Conservation (phyloP, 1,140 invertebrate genomes). For the Octopus bimaculoides region DNA sequence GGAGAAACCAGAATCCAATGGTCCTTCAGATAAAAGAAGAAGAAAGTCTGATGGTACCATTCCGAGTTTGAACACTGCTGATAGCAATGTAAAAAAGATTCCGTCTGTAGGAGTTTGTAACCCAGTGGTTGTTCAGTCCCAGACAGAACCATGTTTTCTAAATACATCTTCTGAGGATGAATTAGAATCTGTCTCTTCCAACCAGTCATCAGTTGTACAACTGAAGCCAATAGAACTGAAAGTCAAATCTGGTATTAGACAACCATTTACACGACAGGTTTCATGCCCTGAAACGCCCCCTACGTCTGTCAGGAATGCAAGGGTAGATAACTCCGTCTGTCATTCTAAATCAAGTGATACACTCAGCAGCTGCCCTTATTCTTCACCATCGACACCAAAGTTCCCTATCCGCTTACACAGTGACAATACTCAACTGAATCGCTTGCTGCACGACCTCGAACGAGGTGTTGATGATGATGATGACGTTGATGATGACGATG, state of each 20-base stretch:
- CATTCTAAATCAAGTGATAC: slow-evolving; percentile 45
- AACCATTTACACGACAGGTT: slow-evolving; percentile 37
- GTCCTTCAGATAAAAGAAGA: not conserved
- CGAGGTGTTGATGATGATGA: not conserved
- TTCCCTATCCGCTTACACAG: slow-evolving; percentile 31
- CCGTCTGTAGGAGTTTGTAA: not conserved
- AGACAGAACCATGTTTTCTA: slow-evolving; percentile 19
- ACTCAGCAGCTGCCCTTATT: slow-evolving; percentile 39
- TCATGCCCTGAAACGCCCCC: slow-evolving; percentile 32
- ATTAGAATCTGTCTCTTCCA: slow-evolving; percentile 41
- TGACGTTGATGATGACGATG: not conserved
- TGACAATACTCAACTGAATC: not conserved
- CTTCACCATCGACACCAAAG: slow-evolving; percentile 44
- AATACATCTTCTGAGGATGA: slow-evolving; percentile 41
- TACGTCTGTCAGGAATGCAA: too few relatives aligned
- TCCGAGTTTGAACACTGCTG: not conserved
- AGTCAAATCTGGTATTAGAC: slow-evolving; percentile 23
- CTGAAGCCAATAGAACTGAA: slow-evolving; percentile 48
- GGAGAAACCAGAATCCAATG: not conserved
- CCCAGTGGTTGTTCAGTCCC: not conserved
- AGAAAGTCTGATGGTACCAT: not conserved
- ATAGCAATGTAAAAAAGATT: not conserved
- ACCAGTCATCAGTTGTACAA: slow-evolving; percentile 46
- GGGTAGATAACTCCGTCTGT: not conserved
- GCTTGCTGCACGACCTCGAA: not conserved